phyloP scores from a whole-genome alignment of 2,797 vertebrate species.

The Mus spretus region DNA sequence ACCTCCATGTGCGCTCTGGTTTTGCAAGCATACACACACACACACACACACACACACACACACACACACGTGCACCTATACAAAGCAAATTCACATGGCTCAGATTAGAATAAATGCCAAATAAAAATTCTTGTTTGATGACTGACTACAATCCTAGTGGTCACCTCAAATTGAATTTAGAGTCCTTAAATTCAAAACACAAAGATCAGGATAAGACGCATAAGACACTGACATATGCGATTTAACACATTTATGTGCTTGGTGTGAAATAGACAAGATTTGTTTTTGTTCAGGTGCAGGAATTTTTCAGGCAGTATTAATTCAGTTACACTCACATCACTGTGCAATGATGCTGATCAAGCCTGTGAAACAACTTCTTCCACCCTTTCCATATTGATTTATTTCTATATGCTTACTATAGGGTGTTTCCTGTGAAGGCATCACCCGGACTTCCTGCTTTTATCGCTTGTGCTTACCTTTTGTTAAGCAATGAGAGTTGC shows the following conservation, averaged over 20 bases:
- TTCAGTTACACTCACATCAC: not conserved
- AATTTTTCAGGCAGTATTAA: not conserved
- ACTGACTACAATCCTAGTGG: not conserved
- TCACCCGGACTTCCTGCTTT: not conserved
- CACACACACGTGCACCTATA: no score
- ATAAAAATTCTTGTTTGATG: not conserved
- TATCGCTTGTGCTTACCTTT: not conserved
- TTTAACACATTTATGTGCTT: not conserved
- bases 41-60: not conserved
- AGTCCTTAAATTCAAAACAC: not conserved
- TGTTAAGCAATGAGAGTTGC: constrained; percentile 14
- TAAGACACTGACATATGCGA: not conserved
- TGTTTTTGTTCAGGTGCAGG: not conserved
- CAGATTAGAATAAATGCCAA: not conserved
- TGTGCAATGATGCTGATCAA: not conserved
- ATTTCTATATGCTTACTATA: not conserved
- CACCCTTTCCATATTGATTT: not conserved
- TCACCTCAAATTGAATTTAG: not conserved
- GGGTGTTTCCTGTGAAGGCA: not conserved
- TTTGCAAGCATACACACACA: not conserved
- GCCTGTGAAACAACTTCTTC: not conserved
- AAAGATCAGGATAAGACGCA: not conserved
- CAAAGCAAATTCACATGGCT: not conserved
- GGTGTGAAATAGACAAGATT: not conserved
- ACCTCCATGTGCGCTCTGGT: not conserved